Evolutionary conservation across 2,888 invertebrate genomes (phyloP), one percentile per base, ranked within the genome.

Genomic region (Tridacna crocea): DNA sequence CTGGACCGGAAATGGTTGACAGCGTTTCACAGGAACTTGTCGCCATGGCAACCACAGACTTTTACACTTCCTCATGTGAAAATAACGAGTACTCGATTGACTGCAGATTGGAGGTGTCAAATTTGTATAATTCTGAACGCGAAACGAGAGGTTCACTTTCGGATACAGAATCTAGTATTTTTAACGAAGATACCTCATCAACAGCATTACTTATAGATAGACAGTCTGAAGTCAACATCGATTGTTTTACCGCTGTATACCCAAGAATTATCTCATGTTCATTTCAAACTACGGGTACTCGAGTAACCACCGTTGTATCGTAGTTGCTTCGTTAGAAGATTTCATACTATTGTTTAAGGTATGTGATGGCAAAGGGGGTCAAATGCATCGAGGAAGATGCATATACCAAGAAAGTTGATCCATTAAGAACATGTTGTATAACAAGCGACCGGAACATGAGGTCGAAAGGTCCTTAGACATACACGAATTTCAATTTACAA

Each of bases 171-270:
- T 58, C 36, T 15, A 51, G 72, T n/a, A 27, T 55, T n/a, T 27
- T 51, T 0, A 66, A 66, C 17, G 66, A 51, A 36, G 65, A 51
- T 17, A 66, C 65, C 17, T 51, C 58, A 55, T 66, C 55, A 13
- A 76, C 55, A 36, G 76, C 58, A 55, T 58, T 66, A 55, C 48
- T 55, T 15, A 22, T 66, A 11, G 48, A 55, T 19, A 68, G 36
- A 36, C 15, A 51, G 24, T 36, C 70, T 12, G 12, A n/a, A 15
- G 17, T 66, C 2, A 55, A 76, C 51, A 36, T 76, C 8, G 76
- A 76, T 22, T 76, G 76, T 76, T 66, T 76, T 55, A 76, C 76
- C 26, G 68, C 76, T 17, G 76, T 76, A 11, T 76, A 76, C 3
- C 36, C 2, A 36, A 36, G 36, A 8, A 4, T 36, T 36, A 36